Evolutionary conservation across 2,113 vertebrate species (phyloP).

Genomic region (Ahaetulla prasina): DNA sequence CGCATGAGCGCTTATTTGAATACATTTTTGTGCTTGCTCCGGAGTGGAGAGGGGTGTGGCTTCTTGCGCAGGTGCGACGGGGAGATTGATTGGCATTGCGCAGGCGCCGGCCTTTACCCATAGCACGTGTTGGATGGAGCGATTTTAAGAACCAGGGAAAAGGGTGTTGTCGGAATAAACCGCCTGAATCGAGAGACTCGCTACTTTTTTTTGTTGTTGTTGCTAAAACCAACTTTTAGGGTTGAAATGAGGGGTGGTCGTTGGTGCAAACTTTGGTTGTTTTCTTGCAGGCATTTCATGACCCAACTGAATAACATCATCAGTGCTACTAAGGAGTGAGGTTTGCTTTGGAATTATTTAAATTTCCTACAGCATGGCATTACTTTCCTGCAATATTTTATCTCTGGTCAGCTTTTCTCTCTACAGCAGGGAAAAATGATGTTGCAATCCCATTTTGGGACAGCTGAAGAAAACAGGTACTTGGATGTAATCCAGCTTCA

Average conservation of each 20-base stretch:
- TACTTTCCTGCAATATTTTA: neutral
- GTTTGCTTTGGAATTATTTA: neutral
- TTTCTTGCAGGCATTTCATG: neutral
- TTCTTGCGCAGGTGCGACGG: neutral
- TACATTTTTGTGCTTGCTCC: neutral
- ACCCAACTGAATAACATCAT: neutral
- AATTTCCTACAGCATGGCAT: neutral
- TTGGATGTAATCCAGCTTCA: neutral
- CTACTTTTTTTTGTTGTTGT: neutral
- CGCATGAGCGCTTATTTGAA: neutral
- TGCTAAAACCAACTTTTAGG: neutral
- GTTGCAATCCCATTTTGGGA: neutral
- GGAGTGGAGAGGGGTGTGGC: neutral
- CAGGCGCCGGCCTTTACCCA: neutral
- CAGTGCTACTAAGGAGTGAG: neutral
- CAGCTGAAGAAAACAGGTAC: neutral
- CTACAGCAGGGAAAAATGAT: neutral
- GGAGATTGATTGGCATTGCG: neutral
- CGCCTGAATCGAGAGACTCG: neutral
- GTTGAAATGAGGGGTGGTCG: neutral
- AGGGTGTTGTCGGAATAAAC: neutral
- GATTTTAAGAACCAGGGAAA: neutral
- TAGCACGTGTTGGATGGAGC: neutral
- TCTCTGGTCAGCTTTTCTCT: neutral
- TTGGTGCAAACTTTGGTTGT: neutral